Base-by-base conservation (phyloP, 2,113 vertebrate genomes). In the Cercocebus atys region DNA sequence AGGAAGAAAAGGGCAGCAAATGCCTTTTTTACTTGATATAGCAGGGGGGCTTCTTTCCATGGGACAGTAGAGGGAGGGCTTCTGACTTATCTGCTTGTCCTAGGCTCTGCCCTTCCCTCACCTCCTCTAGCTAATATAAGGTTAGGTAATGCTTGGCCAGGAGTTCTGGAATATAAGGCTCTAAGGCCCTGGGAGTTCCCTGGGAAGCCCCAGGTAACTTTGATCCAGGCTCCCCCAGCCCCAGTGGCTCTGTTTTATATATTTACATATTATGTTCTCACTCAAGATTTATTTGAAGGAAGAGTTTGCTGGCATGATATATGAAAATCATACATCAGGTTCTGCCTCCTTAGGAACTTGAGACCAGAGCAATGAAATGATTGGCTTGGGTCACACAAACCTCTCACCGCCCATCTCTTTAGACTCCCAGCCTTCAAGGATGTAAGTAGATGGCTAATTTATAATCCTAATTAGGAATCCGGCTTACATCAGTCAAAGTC, bases 11-110 rank as follows among this genome's bases (percentile, higher is more conserved):
- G 22, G 76, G 52, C 61, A 50, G 12, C 3, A 14, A 18, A 3
- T 3, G 16, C 5, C n/a, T 45, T 11, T 47, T 66, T n/a, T 17
- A 10, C 18, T 45, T 30, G 6, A 16, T 1, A 2, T 0, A 17
- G 76, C 61, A 11, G 38, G 10, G 52, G 45, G 89, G 38, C 20
- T 38, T 91, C 47, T 55, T 0, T 25, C 35, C n/a, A 1, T 2
- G 2, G 20, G 47, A 25, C 38, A n/a, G 32, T 8, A 10, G 12
- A 8, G 38, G 16, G 59, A 8, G 45, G 76, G 16, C 35, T 80
- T 40, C 32, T n/a, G 47, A 40, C 35, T 9, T 9, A 22, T 35
- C 84, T 38, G 35, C 66, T 14, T 23, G 9, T 43, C 40, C 35
- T 3, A 47, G 38, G 73, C n/a, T 52, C 1, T 8, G 7, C 11